Percentiles rank a stretch among this genome's conserved stretches.
Conservation (phyloP, 2,113 vertebrate genomes). For the Phrynocephalus versicolor region DNA sequence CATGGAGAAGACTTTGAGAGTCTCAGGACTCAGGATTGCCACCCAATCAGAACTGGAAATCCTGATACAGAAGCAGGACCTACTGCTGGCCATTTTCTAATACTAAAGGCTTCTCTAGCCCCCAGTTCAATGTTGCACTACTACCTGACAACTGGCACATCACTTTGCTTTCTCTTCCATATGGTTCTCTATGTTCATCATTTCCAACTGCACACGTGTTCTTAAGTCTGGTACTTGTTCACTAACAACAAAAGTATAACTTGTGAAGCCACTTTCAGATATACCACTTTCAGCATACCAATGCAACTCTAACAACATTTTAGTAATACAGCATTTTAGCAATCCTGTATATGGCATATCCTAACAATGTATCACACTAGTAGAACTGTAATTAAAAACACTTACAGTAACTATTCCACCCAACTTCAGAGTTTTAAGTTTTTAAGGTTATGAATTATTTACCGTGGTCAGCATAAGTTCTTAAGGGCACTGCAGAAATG, state of each 20-base stretch:
- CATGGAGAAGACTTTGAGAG: no score
- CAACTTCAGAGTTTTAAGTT: accelerated
- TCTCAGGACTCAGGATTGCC: no score
- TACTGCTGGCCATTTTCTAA: no score
- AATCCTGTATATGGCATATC: neutral
- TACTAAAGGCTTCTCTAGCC: no score
- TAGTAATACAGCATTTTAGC: neutral
- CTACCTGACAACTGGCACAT: neutral
- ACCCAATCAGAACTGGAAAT: no score
- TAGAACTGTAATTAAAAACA: neutral
- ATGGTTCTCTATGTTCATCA: no score
- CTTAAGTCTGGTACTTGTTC: no score
- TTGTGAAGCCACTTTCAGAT: neutral
- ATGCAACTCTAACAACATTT: neutral
- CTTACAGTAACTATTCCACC: neutral
- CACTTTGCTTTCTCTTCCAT: neutral
- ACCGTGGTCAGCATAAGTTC: slow-evolving; percentile 91
- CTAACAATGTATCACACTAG: neutral
- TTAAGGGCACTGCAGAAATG: slow-evolving; percentile 75
- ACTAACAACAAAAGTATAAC: neutral
- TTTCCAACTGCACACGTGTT: no score
- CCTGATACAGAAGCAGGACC: no score
- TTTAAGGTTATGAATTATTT: slow-evolving; percentile 45
- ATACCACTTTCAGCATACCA: neutral
- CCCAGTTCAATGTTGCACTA: no score